A percentile compares a stretch with the other conserved stretches of the same genome.
phyloP scores from a whole-genome alignment of 2,797 vertebrate genomes.

The Apodemus agrarius region DNA sequence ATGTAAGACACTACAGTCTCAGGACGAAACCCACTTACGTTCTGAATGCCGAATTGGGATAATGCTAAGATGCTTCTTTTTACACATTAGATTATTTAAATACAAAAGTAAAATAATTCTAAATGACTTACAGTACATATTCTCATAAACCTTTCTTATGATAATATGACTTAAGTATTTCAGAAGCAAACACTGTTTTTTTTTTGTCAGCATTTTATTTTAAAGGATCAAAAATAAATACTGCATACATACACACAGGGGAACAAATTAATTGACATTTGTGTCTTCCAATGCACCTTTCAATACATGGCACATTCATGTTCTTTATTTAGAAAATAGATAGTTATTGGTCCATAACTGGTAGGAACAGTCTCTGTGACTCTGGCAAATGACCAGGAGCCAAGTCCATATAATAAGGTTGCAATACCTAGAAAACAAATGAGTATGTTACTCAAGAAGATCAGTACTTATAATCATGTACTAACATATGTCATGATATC shows the following conservation, averaged over 20 bases:
- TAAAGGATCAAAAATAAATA: slow-evolving; percentile 76
- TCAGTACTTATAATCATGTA: background rate
- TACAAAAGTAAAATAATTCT: background rate
- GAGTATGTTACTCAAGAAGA: slow-evolving; percentile 55
- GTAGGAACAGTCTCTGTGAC: slow-evolving; percentile 96
- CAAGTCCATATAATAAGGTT: slow-evolving; percentile 95
- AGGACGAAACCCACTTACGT: background rate
- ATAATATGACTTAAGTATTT: background rate
- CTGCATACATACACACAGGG: slow-evolving; percentile 31
- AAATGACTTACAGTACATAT: background rate
- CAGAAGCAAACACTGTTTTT: background rate
- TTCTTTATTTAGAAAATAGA: slow-evolving; percentile 99
- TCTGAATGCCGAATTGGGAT: slow-evolving; percentile 13
- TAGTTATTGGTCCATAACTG: slow-evolving; percentile 92
- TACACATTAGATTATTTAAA: background rate
- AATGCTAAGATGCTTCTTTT: background rate
- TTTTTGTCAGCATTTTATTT: slow-evolving; percentile 72
- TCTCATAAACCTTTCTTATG: background rate
- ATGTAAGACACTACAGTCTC: background rate
- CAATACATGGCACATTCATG: slow-evolving; percentile 93
- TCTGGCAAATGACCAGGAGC: slow-evolving; percentile 96
- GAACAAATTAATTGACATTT: slow-evolving; percentile 66
- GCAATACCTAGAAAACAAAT: slow-evolving; percentile 93
- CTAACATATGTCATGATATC: background rate
- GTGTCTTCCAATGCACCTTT: slow-evolving; percentile 56